Evolutionary conservation across 2,113 vertebrate species (phyloP).

Genomic region (Sakesphorus luctuosus): DNA sequence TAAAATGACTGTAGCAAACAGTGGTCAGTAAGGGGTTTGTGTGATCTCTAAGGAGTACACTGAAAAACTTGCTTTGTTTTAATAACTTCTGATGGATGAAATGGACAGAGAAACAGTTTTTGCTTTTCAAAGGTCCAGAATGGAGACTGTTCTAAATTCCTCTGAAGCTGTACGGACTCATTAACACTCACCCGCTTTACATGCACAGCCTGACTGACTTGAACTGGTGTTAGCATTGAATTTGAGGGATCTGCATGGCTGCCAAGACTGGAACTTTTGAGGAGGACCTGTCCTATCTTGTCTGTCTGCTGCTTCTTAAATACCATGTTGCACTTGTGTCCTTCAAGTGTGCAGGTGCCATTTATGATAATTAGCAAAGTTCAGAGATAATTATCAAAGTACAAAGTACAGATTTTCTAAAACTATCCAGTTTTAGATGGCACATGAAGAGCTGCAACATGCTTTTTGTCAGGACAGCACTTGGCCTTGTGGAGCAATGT

Average conservation of each 20-base stretch:
- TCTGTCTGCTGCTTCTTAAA: background rate
- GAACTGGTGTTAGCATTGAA: background rate
- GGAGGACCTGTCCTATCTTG: background rate
- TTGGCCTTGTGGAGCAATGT: background rate
- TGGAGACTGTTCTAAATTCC: background rate
- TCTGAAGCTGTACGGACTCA: background rate
- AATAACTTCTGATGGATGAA: background rate
- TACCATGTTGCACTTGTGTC: background rate
- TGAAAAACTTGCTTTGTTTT: background rate
- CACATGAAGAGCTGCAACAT: background rate
- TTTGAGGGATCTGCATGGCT: background rate
- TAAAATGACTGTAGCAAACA: background rate
- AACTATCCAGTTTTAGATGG: background rate
- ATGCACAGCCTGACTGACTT: background rate
- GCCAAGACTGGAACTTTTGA: background rate
- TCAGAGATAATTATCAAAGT: background rate
- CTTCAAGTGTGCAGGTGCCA: background rate
- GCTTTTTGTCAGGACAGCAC: background rate
- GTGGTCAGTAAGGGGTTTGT: background rate
- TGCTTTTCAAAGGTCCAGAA: background rate
- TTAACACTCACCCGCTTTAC: background rate
- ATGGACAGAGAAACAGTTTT: background rate
- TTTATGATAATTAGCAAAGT: background rate
- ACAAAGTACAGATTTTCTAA: background rate
- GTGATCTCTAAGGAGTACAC: background rate